Conservation (phyloP, 2,888 invertebrate species). For the Lycaena phlaeas region DNA sequence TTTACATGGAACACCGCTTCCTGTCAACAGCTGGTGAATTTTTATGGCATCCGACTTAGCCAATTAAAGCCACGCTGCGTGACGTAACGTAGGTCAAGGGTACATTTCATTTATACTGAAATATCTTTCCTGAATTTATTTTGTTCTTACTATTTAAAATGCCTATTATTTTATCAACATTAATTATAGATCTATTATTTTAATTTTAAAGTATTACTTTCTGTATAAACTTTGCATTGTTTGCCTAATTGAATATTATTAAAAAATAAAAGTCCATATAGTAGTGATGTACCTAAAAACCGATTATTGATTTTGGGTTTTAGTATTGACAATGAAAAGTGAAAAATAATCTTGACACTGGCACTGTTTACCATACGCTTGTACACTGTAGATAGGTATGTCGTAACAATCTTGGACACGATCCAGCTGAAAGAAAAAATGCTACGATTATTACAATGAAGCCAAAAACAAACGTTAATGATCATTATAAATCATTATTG, state of each 20-base stretch:
- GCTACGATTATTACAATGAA: neutral
- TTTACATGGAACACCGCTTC: no score
- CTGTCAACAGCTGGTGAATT: conserved; percentile 21
- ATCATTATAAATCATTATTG: neutral
- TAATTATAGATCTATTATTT: no score
- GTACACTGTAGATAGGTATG: conserved; percentile 21
- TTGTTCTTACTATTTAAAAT: no score
- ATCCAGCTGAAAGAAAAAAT: conserved; percentile 41
- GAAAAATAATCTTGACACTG: conserved; percentile 56
- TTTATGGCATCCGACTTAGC: conserved; percentile 39
- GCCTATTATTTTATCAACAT: no score
- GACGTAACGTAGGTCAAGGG: conserved; percentile 3
- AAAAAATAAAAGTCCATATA: no score
- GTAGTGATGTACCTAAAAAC: no score
- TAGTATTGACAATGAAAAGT: conserved; percentile 44
- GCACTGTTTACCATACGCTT: conserved; percentile 23
- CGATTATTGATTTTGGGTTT: no score
- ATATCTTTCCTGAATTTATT: no score
- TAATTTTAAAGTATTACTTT: no score
- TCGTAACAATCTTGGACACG: conserved; percentile 35
- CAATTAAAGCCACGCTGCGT: neutral
- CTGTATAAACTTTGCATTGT: no score
- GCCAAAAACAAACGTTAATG: conserved; percentile 3
- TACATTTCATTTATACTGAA: no score
- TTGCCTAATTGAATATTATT: no score